These are phyloP conservation scores for Brachionus paranguensis DNA, from an alignment of 1,140 invertebrate genomes.

Conservation along the genomic window DNA sequence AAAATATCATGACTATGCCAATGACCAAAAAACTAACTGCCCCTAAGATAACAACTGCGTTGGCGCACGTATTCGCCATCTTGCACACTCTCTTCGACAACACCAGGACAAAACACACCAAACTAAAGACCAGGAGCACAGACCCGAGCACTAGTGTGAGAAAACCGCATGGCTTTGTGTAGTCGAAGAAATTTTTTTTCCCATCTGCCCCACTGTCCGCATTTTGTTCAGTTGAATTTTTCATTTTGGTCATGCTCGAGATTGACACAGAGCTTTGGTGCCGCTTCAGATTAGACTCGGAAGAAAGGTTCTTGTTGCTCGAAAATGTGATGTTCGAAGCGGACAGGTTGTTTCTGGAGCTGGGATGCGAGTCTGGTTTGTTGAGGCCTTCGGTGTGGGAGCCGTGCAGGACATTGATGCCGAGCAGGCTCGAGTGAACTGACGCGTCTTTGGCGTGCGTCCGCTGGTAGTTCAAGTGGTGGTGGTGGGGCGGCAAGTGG, in stretches of 20 bases:
- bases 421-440: neutral
- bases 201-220: neutral
- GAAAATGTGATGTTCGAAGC: neutral
- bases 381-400: neutral
- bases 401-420: neutral
- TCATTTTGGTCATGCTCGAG: neutral
- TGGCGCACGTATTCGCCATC: neutral
- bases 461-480: conserved; percentile 3
- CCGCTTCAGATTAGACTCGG: neutral
- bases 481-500: conserved; percentile 5
- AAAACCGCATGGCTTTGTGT: conserved; percentile 12
- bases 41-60: neutral
- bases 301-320: neutral
- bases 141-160: neutral
- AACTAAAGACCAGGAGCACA: neutral
- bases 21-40: conserved; percentile 17
- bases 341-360: neutral
- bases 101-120: neutral
- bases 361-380: neutral
- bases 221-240: neutral
- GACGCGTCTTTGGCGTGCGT: neutral
- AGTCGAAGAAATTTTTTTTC: conserved; percentile 11
- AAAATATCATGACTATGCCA: conserved; percentile 14
- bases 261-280: neutral
- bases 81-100: neutral